Base-by-base conservation (phyloP, 2,797 vertebrate genomes). In the Sebastes iracundus region DNA sequence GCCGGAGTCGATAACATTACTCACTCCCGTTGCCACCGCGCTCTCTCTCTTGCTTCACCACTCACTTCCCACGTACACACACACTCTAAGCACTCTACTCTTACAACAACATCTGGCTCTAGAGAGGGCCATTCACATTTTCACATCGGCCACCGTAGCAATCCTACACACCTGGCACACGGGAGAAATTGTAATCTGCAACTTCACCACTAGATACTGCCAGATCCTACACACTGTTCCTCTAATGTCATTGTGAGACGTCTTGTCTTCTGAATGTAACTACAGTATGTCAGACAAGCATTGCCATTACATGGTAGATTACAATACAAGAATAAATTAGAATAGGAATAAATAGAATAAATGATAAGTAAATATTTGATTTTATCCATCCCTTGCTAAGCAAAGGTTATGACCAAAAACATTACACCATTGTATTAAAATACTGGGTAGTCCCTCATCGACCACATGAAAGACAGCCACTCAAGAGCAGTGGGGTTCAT, bases 381-480 rank as follows among this genome's bases (percentile, higher is more conserved):
- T 80, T 11, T 22, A 61, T 49, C 18, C 33, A 64, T 2, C 22
- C 3, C 14, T 69, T 66, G 32, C 76, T 55, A n/a, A 20, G 22
- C 63, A 59, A 85, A 84, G 67, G 68, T 75, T 83, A 67, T 67
- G 68, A 82, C 72, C 20, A 49, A 79, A 79, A 77, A 74, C 59
- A 78, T 64, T 33, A 82, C 20, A 20, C 62, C 25, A 72, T 66
- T 85, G 62, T 77, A 70, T 79, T 75, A 79, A 82, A 75, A 87
- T 72, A 81, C 28, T 72, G 32, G 58, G 63, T 72, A 90, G 42
- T 52, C 76, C 73, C 73, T 87, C 66, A 78, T 75, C 25, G 58
- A 84, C 86, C 76, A 86, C 87, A 88, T 83, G 71, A 84, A 88
- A 63, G 77, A 83, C n/a, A 68, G 72, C 56, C 46, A 81, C 76